These are phyloP conservation scores for Habropoda laboriosa DNA, from an alignment of 1,140 invertebrate genomes.

Conservation along the genomic window DNA sequence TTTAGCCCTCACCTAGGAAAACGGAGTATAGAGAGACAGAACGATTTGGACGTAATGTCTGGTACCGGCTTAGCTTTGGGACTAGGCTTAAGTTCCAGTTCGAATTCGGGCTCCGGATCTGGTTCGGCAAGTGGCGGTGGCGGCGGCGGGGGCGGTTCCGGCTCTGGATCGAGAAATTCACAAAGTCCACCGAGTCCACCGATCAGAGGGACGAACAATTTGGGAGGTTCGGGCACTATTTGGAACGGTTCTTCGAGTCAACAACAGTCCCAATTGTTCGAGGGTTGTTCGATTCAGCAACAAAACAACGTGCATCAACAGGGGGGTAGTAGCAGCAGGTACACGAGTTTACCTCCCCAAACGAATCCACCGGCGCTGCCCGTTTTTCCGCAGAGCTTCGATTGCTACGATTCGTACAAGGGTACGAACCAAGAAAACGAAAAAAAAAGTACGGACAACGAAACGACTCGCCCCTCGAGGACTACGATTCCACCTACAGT, in stretches of 20 bases:
- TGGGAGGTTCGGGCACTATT: slow-evolving; percentile 73
- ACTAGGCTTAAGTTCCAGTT: slow-evolving; percentile 29
- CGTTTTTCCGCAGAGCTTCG: slow-evolving; percentile 77
- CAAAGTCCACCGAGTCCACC: slow-evolving; percentile 79
- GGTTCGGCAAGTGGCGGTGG: not conserved
- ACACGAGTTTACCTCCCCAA: slow-evolving; percentile 78
- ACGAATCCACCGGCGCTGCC: slow-evolving; percentile 77
- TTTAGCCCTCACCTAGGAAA: slow-evolving; percentile 78
- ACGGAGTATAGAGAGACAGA: slow-evolving; percentile 67
- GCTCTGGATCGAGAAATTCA: slow-evolving; percentile 72
- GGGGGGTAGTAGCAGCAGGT: no score
- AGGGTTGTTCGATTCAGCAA: slow-evolving; percentile 18
- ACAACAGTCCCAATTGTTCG: not conserved
- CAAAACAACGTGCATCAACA: slow-evolving; percentile 64
- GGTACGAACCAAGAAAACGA: slow-evolving; percentile 79
- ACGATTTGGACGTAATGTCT: slow-evolving; percentile 68
- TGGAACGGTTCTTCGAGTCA: slow-evolving; percentile 72
- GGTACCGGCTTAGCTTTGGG: slow-evolving; percentile 40
- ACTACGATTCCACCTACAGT: slow-evolving; percentile 71
- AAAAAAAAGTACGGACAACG: slow-evolving; percentile 81
- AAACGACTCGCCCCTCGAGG: slow-evolving; percentile 69
- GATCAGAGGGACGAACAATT: slow-evolving; percentile 72
- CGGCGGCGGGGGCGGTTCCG: slow-evolving; percentile 30
- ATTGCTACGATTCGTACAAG: slow-evolving; percentile 77
- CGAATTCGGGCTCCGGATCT: slow-evolving; percentile 16